Base-by-base conservation (phyloP, 2,113 vertebrate genomes). In the Macaca nemestrina region DNA sequence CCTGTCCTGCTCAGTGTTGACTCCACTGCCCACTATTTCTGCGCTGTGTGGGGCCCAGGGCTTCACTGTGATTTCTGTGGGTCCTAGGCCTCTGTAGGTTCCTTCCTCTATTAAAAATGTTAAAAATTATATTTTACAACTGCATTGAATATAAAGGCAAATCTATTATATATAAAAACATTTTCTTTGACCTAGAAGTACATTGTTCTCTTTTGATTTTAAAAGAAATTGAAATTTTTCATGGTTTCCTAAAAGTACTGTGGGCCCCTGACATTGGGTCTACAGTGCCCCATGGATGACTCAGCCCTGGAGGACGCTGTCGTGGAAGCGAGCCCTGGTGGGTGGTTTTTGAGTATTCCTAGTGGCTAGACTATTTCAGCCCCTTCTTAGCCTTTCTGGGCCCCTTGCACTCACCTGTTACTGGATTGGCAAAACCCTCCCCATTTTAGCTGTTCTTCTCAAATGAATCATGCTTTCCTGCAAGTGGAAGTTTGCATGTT, bases 121-220 rank as follows among this genome's bases (percentile, higher is more conserved):
- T 27, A 70, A 92, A 32, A 91, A 76, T 55, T 43, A 23, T 52
- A 83, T 67, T 89, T 64, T 88, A 75, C 30, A 84, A 79, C 23
- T 45, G 38, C 4, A 3, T 1, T 22, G 38, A 64, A 59, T 52
- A 40, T 17, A 57, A 94, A 89, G n/a, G 83, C 22, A 52, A 82
- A 45, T 52, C 52, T 48, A 57, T 76, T 81, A 61, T 78, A 48
- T 38, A 50, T 59, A 12, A 70, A 64, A 70, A 81, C 17, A 78
- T 72, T 64, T 88, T 23, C 27, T 80, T 86, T 52, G 68, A 79
- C 38, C 13, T 87, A 73, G 89, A 70, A 48, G 40, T 72, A 1
- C 8, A 38, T 75, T 64, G 35, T 75, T 8, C 32, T 8, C 13
- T 73, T 87, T 23, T 82, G 25, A 61, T 87, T 92, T 76, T 20